phyloP scores from a whole-genome alignment of 2,888 invertebrate genomes.

The Lasiommata megera region DNA sequence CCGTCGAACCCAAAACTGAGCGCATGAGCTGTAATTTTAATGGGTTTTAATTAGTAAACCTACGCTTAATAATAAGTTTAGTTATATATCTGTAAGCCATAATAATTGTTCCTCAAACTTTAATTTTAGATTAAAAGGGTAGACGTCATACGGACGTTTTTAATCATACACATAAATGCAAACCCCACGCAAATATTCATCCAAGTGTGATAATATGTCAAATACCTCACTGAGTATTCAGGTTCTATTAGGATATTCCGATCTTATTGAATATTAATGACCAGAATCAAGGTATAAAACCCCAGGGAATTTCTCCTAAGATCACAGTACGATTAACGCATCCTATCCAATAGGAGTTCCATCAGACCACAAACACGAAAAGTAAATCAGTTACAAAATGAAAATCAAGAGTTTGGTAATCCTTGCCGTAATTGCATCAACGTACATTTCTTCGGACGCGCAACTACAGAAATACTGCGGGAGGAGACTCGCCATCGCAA shows the following conservation, averaged over 20 bases:
- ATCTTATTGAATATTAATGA: not conserved
- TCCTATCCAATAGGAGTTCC: not conserved
- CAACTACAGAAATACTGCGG: not conserved
- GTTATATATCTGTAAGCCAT: too few species aligned
- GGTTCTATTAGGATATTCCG: not conserved
- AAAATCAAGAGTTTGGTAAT: not conserved
- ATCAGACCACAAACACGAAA: not conserved
- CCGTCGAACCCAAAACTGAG: too few species aligned
- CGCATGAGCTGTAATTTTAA: too few species aligned
- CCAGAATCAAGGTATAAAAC: not conserved
- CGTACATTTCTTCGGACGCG: not conserved
- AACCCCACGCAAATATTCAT: not conserved
- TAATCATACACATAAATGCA: not conserved
- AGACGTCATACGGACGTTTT: too few species aligned
- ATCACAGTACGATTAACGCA: not conserved
- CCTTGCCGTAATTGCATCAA: not conserved
- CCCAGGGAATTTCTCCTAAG: not conserved
- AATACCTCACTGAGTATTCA: not conserved
- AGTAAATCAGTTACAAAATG: not conserved
- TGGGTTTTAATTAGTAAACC: too few species aligned
- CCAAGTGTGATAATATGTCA: not conserved
- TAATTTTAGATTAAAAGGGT: too few species aligned
- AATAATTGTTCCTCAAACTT: too few species aligned
- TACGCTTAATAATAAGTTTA: too few species aligned
- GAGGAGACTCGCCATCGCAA: not conserved